Base-by-base conservation (phyloP, 1,140 invertebrate species). In the Vanessa tameamea region DNA sequence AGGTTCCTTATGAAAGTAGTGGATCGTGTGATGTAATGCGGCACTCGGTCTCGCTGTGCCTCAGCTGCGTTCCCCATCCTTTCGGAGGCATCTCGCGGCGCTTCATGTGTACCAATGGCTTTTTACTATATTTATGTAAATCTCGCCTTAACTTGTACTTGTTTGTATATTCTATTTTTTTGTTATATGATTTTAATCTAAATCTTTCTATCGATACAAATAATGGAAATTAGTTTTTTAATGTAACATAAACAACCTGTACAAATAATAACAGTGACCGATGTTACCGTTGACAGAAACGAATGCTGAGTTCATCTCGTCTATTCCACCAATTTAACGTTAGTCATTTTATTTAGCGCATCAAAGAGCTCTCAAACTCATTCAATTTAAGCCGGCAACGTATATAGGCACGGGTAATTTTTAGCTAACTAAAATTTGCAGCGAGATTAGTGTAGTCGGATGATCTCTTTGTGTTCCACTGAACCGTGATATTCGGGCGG, bases 381-480 rank as follows among this genome's bases (percentile, higher is more conserved):
- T 73, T 68, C 47, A 64, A 81, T 79, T 72, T 72, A 57, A 72
- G 16, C 48, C 71, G 67, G 75, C 69, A 43, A 67, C 71, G 69
- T 76, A 55, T 8, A 11, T 48, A 66, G 65, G 63, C 73, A 47
- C 65, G 70, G 74, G 67, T 81, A 76, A 78, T 83, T 78, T 82
- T 79, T 79, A 79, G 76, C 77, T 79, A 79, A 78, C 78, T 77
- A 79, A 81, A 83, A 81, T 78, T 78, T 78, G 70, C 79, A 80
- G 69, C 69, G 70, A 77, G 73, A 79, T 82, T 82, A 80, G 73
- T 69, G 72, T 78, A 81, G 78, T 76, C 75, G 80, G 78, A 71
- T 79, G 81, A 75, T 76, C 80, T 80, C 84, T 86, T 86, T 86
- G 83, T 80, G 77, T 65, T 73, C 76, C 78, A 77, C 73, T 79